phyloP scores from a whole-genome alignment of 1,140 invertebrate species.

The Sycophaga agraensis region DNA sequence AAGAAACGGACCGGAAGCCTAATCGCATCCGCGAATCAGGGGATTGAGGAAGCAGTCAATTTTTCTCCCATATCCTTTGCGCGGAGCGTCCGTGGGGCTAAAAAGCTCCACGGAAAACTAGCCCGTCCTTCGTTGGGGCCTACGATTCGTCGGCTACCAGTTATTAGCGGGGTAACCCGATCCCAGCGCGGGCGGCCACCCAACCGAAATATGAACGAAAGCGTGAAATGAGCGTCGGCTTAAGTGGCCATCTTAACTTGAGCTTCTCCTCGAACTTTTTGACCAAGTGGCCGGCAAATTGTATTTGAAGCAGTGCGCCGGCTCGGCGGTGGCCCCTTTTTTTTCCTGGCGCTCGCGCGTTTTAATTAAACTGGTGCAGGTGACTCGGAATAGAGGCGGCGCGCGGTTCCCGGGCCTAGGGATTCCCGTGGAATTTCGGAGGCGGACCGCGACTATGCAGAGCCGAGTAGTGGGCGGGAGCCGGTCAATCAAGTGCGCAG shows the following conservation, averaged over 20 bases:
- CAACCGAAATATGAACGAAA: slow-evolving; percentile 13
- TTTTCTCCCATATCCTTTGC: slow-evolving; percentile 49
- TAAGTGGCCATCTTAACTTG: neutral
- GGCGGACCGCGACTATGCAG: too few species aligned
- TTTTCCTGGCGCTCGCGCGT: too few species aligned
- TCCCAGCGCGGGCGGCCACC: neutral
- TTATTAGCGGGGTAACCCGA: neutral
- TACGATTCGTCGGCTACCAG: slow-evolving; percentile 9
- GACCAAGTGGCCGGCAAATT: too few species aligned
- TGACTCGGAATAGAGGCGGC: too few species aligned
- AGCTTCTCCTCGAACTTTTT: neutral
- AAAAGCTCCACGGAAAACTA: neutral
- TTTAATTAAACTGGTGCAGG: too few species aligned
- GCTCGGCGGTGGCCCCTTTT: too few species aligned
- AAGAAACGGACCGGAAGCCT: slow-evolving; percentile 26
- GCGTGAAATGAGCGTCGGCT: slow-evolving; percentile 1
- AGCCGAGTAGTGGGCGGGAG: too few species aligned
- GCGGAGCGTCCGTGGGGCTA: neutral
- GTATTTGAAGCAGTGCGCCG: too few species aligned
- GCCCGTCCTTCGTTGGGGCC: slow-evolving; percentile 1
- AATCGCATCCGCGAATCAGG: slow-evolving; percentile 54
- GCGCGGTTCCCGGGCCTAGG: too few species aligned
- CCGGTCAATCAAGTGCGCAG: too few species aligned
- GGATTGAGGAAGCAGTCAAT: slow-evolving; percentile 56
- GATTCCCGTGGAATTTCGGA: too few species aligned